Base-by-base conservation (phyloP, 2,113 vertebrate genomes). In the Blennius ocellaris region DNA sequence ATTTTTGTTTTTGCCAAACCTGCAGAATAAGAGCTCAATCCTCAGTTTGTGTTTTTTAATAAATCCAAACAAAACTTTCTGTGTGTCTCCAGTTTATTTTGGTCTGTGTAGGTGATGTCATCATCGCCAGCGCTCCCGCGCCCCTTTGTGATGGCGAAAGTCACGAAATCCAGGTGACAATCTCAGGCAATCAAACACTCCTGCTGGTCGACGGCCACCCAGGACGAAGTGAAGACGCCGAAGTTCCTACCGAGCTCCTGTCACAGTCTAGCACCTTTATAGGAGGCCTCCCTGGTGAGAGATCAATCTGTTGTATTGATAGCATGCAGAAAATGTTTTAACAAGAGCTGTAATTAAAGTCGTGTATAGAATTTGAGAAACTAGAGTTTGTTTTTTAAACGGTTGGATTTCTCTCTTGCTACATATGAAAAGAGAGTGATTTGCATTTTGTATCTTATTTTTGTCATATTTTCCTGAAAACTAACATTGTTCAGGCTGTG, bases 261-360 rank as follows among this genome's bases (percentile, higher is more conserved):
- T 75, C 87, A 5, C 91, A 89, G 10, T 93, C 96, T 77, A 96
- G 92, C 89, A 98, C 96, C 7, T 98, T 95, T 0, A 30, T 96
- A 2, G 98, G 98, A 89, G 98, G 98, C 37, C 83, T 99, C 7
- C 97, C 98, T 93, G 97, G 97, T 97, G 65, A 87, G 86, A 9
- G 37, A 12, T 30, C 21, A 30, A 30, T 30, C 21, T 30, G 21
- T 48, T 5, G 14, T 11, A 1, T 6, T 11, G 21, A 54, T 37
- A 8, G 21, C 30, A 21, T 45, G 10, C 21, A 21, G 4, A 38
- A 11, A 30, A 30, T 4, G 2, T 30, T 30, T 30, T 30, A 30
- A 30, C 21, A 30, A 30, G 21, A 30, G 2, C 21, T 30, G 21
- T 30, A 30, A 30, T 4, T 2, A 30, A 30, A n/a, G n/a, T n/a